A percentile compares a stretch with the other conserved stretches of the same genome.
Conservation (phyloP, 2,797 vertebrate species). For the Buceros bicornis region DNA sequence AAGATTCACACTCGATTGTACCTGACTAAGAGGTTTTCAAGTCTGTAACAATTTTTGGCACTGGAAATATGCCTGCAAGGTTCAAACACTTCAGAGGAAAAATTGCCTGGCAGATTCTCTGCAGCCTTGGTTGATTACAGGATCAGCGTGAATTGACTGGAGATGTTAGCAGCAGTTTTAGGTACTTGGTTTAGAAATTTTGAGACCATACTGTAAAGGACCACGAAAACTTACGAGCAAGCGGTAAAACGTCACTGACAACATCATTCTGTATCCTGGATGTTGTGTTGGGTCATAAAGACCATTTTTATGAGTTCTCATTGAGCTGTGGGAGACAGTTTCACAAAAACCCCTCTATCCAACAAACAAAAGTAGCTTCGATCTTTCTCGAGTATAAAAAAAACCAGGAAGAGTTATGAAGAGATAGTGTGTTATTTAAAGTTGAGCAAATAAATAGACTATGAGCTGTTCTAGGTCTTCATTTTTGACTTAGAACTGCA, state of each 20-base stretch:
- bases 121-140: constrained; percentile 44
- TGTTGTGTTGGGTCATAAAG: neutral
- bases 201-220: neutral
- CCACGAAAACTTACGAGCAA: neutral
- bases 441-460: neutral
- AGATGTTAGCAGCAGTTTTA: constrained; percentile 15
- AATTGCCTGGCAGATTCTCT: constrained; percentile 24
- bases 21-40: constrained; percentile 76
- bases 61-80: constrained; percentile 67
- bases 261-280: neutral
- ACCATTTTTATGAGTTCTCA: neutral
- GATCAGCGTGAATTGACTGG: constrained; percentile 43
- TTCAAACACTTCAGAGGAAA: constrained; percentile 36
- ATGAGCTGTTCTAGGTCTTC: neutral
- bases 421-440: neutral
- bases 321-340: neutral
- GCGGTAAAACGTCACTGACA: neutral
- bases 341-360: neutral
- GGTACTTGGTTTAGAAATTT: constrained; percentile 5
- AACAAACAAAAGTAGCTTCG: neutral
- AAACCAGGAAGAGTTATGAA: neutral
- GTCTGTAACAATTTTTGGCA: constrained; percentile 62
- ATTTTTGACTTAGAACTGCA: neutral
- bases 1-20: constrained; percentile 75
- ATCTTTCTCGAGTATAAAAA: neutral